phyloP scores from a whole-genome alignment of 2,797 vertebrate genomes.

The Florisuga fusca region DNA sequence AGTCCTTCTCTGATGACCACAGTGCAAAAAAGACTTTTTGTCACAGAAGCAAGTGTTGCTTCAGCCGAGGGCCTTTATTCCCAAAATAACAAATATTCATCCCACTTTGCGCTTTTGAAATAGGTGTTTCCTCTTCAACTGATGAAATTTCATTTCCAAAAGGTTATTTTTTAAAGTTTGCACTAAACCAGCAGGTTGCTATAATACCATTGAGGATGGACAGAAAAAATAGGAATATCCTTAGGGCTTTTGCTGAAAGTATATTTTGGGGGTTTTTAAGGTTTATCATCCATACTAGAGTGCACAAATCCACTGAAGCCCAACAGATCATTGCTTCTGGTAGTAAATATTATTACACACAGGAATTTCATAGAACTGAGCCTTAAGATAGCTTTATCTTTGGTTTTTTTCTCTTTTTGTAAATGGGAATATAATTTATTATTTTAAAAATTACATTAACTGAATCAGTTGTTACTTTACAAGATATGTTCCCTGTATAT shows the following conservation, averaged over 20 bases:
- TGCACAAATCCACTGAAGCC: not conserved
- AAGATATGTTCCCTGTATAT: not conserved
- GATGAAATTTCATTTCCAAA: not conserved
- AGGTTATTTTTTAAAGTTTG: not conserved
- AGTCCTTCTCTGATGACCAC: not conserved
- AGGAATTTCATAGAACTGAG: not conserved
- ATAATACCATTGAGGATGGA: not conserved
- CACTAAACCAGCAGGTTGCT: not conserved
- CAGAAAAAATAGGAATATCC: slow-evolving; percentile 10
- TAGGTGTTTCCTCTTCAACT: not conserved
- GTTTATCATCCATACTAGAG: not conserved
- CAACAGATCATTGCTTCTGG: not conserved
- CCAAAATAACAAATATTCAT: no score
- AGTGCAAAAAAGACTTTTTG: no score
- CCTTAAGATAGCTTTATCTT: not conserved
- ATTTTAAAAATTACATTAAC: not conserved
- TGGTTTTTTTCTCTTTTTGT: not conserved
- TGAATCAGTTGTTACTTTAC: not conserved
- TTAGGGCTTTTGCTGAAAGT: not conserved
- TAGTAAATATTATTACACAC: not conserved
- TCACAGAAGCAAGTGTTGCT: no score
- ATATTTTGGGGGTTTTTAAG: not conserved
- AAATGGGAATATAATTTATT: not conserved
- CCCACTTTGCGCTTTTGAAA: not conserved
- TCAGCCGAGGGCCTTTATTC: no score